Evolutionary conservation across 2,113 vertebrate genomes (phyloP), one percentile per base, ranked within the genome.

Genomic region (Hirundichthys speculiger): DNA sequence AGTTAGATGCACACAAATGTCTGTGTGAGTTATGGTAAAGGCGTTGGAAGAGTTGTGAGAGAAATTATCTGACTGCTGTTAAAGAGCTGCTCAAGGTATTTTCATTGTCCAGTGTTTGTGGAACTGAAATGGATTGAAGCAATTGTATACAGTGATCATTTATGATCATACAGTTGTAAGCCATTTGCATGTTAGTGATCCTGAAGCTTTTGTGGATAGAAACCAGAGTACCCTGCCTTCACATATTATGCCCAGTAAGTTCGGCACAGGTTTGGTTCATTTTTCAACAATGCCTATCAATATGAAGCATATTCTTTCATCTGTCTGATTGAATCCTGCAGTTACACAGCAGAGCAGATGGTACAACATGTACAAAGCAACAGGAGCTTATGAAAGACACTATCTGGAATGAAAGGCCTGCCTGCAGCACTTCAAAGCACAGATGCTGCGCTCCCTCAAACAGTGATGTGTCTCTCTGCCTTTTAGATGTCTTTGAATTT

Each of bases 331-430:
- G 19, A 64, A 63, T 63, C 27, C 55, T 43, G 34, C 41, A 48
- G 64, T 45, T 13, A 34, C 47, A 52, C 56, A 45, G 59, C 57
- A 25, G 58, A 67, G 51, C 34, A 47, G 16, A 75, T 25, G 10
- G 50, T 7, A 52, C 45, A 64, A 12, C 55, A 14, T 13, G 54
- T 45, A 56, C 60, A 63, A 74, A 65, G 74, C 80, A 88, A 88
- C 86, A 86, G 80, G 77, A 84, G 67, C 68, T 60, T 73, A 55
- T 74, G 30, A 79, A 73, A 83, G 72, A 71, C 53, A 48, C 48
- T 40, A 2, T 51, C 71, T 68, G 50, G 10, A n/a, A 76, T 59
- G 62, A 79, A 82, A 82, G 59, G 34, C 52, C 50, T 47, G 60
- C 69, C 54, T 68, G 66, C 61, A 25, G 58, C 68, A 52, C 74